Evolutionary conservation across 1,140 invertebrate genomes (phyloP), one percentile per base, ranked within the genome.

Genomic region (Drosophila yakuba): DNA sequence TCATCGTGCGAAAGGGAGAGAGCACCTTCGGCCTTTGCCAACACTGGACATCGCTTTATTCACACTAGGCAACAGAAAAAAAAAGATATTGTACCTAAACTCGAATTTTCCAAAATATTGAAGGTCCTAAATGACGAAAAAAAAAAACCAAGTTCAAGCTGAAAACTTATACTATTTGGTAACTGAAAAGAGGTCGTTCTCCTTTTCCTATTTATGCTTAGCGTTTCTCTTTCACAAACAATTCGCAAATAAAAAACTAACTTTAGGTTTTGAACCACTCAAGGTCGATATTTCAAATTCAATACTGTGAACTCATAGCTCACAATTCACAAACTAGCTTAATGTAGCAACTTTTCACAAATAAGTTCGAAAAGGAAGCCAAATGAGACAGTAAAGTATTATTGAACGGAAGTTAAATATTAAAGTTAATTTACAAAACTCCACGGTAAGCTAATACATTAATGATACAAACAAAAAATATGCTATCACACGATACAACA

Each of bases 1-100:
- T 68, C 61, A 2, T 68, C 61, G 64, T 68, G 64, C 64, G 61
- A 69, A 69, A 71, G 51, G 64, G 67, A 71, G 67, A 71, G 64
- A 52, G 61, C 54, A 63, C 44, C 54, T 74, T 14, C 52, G 51
- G 38, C 50, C 32, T 54, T 76, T 54, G 54, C 54, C 73, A 76
- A 59, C 73, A 59, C 61, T 67, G 39, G 39, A 43, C 48, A 67
- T 66, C 38, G 61, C 41, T 36, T 20, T n/a, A 12, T 14, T 48
- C 8, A 73, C 68, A 72, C 39, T 54, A 58, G 63, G 20, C 55
- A 73, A 38, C 28, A 12, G 0, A 28, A 68, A 71, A 51, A n/a
- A 36, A 36, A 51, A 51, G 3, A n/a, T 35, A 35, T 51, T 0
- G 48, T 17, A 35, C 15, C 48, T 4, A 48, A 52, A 4, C 15